A percentile compares a stretch with the other conserved stretches of the same genome.
These are phyloP conservation scores for Lophius piscatorius DNA, from an alignment of 2,113 vertebrate species.

Conservation along the genomic window DNA sequence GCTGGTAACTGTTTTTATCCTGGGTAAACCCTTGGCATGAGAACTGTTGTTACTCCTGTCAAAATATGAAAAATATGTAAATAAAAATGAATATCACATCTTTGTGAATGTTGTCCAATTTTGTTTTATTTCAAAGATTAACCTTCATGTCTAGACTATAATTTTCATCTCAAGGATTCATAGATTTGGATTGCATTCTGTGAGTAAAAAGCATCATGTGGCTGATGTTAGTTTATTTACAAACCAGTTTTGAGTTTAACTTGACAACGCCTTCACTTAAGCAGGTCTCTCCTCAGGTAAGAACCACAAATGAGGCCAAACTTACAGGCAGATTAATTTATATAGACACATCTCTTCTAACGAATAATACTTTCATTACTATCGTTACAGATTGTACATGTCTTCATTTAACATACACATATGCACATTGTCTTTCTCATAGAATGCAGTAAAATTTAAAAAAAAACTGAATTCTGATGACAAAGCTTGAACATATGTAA, in stretches of 20 bases:
- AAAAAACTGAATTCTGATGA: background rate
- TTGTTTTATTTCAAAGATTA: background rate
- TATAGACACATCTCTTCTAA: too few species aligned
- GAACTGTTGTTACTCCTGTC: slow-evolving; percentile 45
- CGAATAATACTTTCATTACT: background rate
- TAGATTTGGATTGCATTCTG: background rate
- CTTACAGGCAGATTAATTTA: too few species aligned
- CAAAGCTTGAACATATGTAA: background rate
- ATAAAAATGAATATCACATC: background rate
- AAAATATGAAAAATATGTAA: background rate
- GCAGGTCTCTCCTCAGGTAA: background rate
- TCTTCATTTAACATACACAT: too few species aligned
- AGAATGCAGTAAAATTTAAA: background rate
- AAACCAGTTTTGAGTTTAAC: background rate
- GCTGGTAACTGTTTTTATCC: slow-evolving; percentile 60
- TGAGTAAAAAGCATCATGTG: background rate
- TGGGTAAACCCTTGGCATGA: slow-evolving; percentile 27
- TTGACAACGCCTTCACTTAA: background rate
- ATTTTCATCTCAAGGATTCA: background rate
- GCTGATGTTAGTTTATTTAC: background rate
- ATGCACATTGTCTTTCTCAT: background rate
- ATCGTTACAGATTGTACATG: too few species aligned
- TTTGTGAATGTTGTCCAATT: background rate
- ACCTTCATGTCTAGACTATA: background rate
- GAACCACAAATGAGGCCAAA: slow-evolving; percentile 1